Evolutionary conservation across 2,888 invertebrate species (phyloP), one percentile per base, ranked within the genome.

Genomic region (Coronaproctus castanopsis): DNA sequence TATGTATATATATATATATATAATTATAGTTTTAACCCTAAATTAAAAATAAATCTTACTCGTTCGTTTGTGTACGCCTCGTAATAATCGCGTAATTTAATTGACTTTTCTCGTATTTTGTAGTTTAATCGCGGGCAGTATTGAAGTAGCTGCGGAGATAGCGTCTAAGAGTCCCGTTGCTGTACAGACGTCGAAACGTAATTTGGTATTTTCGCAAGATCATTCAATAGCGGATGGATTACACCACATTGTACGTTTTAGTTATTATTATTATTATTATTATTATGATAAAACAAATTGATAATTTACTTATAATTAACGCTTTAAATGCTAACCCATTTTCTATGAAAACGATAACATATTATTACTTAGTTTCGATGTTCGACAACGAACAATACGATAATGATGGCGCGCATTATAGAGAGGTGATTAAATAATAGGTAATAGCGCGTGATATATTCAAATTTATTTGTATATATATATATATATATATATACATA

Each of bases 131-230:
- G 73, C 77, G 21, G 81, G 78, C 56, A 85, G 87, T 0, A 59
- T 93, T 1, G 77, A 80, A 3, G 66, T 87, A 55, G 97, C 95
- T 0, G 78, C 79, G 64, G 70, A 74, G 36, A 95, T 98, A 64
- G 88, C 96, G 0, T 70, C 73, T 3, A 90, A 91, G 72, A 93
- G 92, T 74, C 97, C 97, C 0, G 83, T 97, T 2, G 97, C 96
- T 0, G 85, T 97, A 0, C 96, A 97, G 71, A 83, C 84, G 2
- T 87, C 90, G 0, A 98, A 98, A 71, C 74, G 80, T 58, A 85
- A 79, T 67, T 69, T 97, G 23, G 78, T 88, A 10, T 95, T 87
- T 71, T 85, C 93, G 0, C 78, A 91, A 67, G 91, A 92, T 70
- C 89, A 93, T 68, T 76, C 85, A 0, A 87, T 86, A 19, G 79